Percentiles rank a stretch among this genome's conserved stretches.
Conservation (phyloP, 1,140 invertebrate species). For the Nilaparvata lugens region DNA sequence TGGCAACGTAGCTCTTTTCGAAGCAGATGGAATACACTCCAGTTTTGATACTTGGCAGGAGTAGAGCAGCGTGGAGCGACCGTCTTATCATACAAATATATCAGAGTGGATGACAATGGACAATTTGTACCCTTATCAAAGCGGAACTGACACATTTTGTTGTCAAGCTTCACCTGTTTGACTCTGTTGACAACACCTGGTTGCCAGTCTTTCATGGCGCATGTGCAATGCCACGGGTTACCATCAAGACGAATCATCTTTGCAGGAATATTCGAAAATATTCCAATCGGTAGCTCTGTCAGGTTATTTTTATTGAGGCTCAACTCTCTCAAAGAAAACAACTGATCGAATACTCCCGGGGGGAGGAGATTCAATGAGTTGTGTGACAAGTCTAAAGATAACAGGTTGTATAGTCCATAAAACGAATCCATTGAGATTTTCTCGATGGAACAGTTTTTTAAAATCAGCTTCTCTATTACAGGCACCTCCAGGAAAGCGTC, state of each 20-base stretch:
- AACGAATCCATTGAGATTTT: conserved; percentile 59
- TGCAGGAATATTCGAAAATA: conserved; percentile 44
- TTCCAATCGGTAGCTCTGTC: conserved; percentile 41
- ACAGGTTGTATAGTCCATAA: conserved; percentile 47
- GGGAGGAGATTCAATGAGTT: conserved; percentile 50
- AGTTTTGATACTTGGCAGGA: conserved; percentile 45
- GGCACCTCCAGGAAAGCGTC: conserved; percentile 53
- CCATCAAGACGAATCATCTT: conserved; percentile 47
- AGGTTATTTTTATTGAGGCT: conserved; percentile 51
- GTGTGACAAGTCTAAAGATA: conserved; percentile 49
- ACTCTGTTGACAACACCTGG: conserved; percentile 41
- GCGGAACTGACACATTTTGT: conserved; percentile 33
- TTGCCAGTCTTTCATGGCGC: conserved; percentile 52
- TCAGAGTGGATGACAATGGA: conserved; percentile 27
- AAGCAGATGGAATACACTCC: conserved; percentile 49
- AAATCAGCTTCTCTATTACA: conserved; percentile 45
- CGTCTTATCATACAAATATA: conserved; percentile 44
- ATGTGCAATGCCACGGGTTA: conserved; percentile 62
- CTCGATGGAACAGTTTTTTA: conserved; percentile 49
- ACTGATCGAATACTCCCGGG: conserved; percentile 50
- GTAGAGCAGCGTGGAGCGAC: conserved; percentile 50
- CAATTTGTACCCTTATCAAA: conserved; percentile 37
- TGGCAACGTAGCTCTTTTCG: conserved; percentile 33
- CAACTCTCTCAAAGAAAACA: conserved; percentile 47
- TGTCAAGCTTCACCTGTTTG: conserved; percentile 33